A percentile compares a stretch with the other conserved stretches of the same genome.
phyloP scores from a whole-genome alignment of 2,797 vertebrate genomes.

The Micrastur ruficollis region DNA sequence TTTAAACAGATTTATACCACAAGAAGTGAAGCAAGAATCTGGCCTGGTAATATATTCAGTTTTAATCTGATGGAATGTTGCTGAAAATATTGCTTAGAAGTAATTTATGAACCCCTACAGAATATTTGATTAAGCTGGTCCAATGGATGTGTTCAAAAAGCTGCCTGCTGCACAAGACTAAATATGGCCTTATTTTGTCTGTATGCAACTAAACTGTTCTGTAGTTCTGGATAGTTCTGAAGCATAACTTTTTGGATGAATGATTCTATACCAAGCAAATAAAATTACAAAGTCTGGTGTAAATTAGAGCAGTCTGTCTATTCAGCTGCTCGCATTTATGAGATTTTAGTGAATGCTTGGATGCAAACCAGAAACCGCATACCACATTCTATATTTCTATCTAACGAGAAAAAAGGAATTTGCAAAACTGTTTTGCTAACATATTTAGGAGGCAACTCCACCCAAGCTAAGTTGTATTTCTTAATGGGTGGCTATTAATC shows the following conservation, averaged over 20 bases:
- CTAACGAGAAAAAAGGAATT: slow-evolving; percentile 39
- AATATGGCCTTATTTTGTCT: slow-evolving; percentile 28
- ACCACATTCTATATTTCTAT: slow-evolving; percentile 46
- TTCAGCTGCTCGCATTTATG: slow-evolving; percentile 60
- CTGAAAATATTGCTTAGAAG: not conserved
- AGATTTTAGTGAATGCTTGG: slow-evolving; percentile 57
- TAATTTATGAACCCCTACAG: not conserved
- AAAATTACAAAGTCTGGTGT: slow-evolving; percentile 46
- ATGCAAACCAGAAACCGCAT: slow-evolving; percentile 44
- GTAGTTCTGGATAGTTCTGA: not conserved
- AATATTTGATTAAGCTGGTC: not conserved
- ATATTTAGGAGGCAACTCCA: slow-evolving; percentile 43
- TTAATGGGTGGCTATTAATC: slow-evolving; percentile 27
- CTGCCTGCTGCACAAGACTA: not conserved
- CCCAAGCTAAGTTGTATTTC: not conserved
- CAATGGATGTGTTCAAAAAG: not conserved
- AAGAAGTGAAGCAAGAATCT: not conserved
- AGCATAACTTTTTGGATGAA: slow-evolving; percentile 38
- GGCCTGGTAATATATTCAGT: not conserved
- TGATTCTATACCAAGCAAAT: slow-evolving; percentile 34
- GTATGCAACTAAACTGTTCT: not conserved
- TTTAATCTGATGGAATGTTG: not conserved
- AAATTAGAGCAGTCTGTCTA: slow-evolving; percentile 62
- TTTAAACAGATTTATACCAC: not conserved
- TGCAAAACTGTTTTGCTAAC: slow-evolving; percentile 19